A percentile compares a stretch with the other conserved stretches of the same genome.
These are phyloP conservation scores for Troilus luridus DNA, from an alignment of 2,888 invertebrate species.

Conservation along the genomic window DNA sequence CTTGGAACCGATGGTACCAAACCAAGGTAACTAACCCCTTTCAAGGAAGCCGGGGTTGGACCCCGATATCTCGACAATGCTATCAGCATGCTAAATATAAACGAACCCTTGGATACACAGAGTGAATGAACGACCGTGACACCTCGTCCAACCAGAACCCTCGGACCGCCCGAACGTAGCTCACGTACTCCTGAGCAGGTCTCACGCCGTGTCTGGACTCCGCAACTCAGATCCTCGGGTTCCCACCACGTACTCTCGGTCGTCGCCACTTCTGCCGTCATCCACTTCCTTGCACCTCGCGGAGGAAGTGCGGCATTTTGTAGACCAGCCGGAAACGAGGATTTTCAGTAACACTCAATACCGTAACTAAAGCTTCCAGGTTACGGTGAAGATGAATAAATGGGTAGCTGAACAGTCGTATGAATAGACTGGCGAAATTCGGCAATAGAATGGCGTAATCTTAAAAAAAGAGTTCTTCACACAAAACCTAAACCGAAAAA, in stretches of 20 bases:
- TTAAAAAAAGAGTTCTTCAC: no score
- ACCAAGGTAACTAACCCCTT: slow-evolving; percentile 8
- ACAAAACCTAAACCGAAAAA: no score
- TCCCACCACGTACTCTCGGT: slow-evolving; percentile 43
- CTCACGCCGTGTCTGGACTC: slow-evolving; percentile 51
- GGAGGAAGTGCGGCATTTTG: neutral
- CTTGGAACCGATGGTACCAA: neutral
- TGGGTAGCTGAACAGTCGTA: neutral
- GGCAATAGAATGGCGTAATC: no score
- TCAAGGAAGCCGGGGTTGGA: neutral
- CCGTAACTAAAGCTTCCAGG: neutral
- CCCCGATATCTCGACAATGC: neutral
- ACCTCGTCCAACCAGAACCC: neutral
- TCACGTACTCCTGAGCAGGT: neutral
- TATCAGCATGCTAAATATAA: neutral
- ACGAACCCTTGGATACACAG: neutral
- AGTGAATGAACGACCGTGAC: slow-evolving; percentile 15
- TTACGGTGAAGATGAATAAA: neutral
- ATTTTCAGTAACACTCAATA: neutral
- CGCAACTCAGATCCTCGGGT: neutral
- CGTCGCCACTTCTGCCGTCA: slow-evolving; percentile 12
- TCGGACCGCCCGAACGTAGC: neutral
- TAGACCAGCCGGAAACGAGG: neutral
- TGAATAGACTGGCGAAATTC: neutral
- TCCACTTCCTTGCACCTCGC: slow-evolving; percentile 3